Percentiles rank a stretch among this genome's conserved stretches.
These are phyloP conservation scores for Philonicus albiceps DNA, from an alignment of 2,888 invertebrate species.

Conservation along the genomic window DNA sequence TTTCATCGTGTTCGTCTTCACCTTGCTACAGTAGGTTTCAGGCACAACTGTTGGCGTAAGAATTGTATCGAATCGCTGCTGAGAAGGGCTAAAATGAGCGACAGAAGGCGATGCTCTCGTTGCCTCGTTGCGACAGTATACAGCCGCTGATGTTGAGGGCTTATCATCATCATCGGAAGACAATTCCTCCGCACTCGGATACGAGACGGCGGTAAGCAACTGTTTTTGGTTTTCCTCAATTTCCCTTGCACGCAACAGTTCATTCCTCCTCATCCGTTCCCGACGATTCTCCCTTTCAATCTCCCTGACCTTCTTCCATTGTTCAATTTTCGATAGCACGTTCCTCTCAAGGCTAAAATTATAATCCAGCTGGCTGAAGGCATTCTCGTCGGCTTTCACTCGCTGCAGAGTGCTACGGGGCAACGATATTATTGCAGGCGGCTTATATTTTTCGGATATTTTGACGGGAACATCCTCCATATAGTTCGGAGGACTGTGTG, in stretches of 20 bases:
- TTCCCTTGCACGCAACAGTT: conserved; percentile 67
- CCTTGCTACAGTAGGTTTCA: background rate
- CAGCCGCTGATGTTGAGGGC: conserved; percentile 47
- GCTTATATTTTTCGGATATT: conserved; percentile 86
- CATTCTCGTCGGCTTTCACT: conserved; percentile 64
- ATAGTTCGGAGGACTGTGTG: conserved; percentile 26
- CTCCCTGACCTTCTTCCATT: conserved; percentile 74
- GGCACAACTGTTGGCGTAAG: conserved; percentile 60
- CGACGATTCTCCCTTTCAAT: conserved; percentile 70
- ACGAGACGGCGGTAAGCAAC: conserved; percentile 69
- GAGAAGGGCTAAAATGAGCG: conserved; percentile 48
- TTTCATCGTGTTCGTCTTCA: background rate
- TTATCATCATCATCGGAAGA: conserved; percentile 65
- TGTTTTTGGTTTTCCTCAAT: conserved; percentile 67
- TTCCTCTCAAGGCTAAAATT: conserved; percentile 78
- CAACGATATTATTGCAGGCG: conserved; percentile 74
- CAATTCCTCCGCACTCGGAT: conserved; percentile 70
- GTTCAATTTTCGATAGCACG: conserved; percentile 74
- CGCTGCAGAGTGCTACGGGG: conserved; percentile 68
- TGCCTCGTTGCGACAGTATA: background rate
- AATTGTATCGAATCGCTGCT: conserved; percentile 59
- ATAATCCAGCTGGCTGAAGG: conserved; percentile 63
- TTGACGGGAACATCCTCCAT: conserved; percentile 89
- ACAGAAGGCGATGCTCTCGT: conserved; percentile 9
- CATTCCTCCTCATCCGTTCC: conserved; percentile 68